Evolutionary conservation across 2,888 invertebrate genomes (phyloP), one percentile per base, ranked within the genome.

Genomic region (Xanthorhoe designata): DNA sequence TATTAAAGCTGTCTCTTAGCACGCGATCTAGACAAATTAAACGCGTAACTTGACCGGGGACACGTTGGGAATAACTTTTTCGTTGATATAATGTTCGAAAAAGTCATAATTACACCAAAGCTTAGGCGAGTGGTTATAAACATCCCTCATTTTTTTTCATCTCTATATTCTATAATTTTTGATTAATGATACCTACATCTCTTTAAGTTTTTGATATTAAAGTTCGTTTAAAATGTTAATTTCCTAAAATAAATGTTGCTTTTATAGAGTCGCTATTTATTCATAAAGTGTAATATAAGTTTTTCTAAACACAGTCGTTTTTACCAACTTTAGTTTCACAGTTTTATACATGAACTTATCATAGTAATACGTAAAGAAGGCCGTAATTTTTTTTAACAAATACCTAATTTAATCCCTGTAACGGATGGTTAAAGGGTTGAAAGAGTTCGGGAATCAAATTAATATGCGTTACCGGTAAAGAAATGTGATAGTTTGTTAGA

Each of bases 21-120:
- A 90, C 86, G 91, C 90, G 86, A 90, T 90, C 89, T 90, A 88
- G 90, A 92, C 91, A 91, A 92, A 92, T 91, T 90, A 89, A 89
- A 87, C 78, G 79, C 77, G 92, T 90, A 91, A 92, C 90, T 82
- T 90, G 92, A 92, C 90, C 88, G 81, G 81, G 78, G 76, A 78
- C 80, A 75, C 78, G 80, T 76, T 74, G 77, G 72, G 79, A 78
- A 79, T 84, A 80, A 78, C 68, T 79, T 84, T 85, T 84, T 78
- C 79, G 84, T 85, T 78, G 75, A 73, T 78, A 80, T 82, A 81
- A 84, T 82, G 77, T 82, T 83, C 81, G 7, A 47, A 47, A 77
- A 73, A 81, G 19, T 9, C 32, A 24, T 24, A 24, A 24, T 18
- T 42, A 5, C 15, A 59, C 24, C 59, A 42, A 38, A 5, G 24